A percentile compares a stretch with the other conserved stretches of the same genome.
Conservation (phyloP, 2,113 vertebrate species). For the Rutilus rutilus region DNA sequence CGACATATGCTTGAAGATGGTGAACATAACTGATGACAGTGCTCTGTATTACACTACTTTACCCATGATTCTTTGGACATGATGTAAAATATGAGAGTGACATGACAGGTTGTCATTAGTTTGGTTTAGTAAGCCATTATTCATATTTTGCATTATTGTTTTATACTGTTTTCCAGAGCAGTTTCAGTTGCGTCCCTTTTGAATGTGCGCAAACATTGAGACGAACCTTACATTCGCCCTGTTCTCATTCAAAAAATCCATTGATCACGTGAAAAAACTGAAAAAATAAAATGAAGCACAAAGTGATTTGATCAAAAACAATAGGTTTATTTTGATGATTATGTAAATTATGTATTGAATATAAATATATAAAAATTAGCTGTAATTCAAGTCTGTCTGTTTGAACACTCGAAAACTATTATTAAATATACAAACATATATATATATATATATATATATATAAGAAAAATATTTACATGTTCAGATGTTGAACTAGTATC, state of each 20-base stretch:
- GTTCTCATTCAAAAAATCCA: conserved; percentile 11
- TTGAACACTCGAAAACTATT: conserved; percentile 50
- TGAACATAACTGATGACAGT: conserved; percentile 38
- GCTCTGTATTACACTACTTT: conserved; percentile 13
- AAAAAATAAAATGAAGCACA: conserved; percentile 57
- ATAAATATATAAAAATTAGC: conserved; percentile 53
- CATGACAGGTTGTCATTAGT: conserved; percentile 4
- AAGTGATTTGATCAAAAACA: conserved; percentile 47
- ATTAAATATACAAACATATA: conserved; percentile 51
- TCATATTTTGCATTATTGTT: not conserved
- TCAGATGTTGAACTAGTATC: conserved; percentile 31
- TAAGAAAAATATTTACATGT: conserved; percentile 26
- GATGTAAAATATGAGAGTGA: conserved; percentile 30
- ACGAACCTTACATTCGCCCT: not conserved
- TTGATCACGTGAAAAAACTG: not conserved
- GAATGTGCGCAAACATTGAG: conserved; percentile 24
- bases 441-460: conserved; percentile 25
- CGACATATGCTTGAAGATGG: conserved; percentile 55
- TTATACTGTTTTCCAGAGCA: not conserved
- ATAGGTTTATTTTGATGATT: conserved; percentile 60
- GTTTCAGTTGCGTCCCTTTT: not conserved
- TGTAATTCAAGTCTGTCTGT: conserved; percentile 53
- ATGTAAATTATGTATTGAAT: conserved; percentile 64
- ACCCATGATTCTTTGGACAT: conserved; percentile 19
- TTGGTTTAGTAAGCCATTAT: conserved; percentile 14